These are phyloP conservation scores for Erinaceus europaeus DNA, from an alignment of 2,113 vertebrate species.

Conservation along the genomic window DNA sequence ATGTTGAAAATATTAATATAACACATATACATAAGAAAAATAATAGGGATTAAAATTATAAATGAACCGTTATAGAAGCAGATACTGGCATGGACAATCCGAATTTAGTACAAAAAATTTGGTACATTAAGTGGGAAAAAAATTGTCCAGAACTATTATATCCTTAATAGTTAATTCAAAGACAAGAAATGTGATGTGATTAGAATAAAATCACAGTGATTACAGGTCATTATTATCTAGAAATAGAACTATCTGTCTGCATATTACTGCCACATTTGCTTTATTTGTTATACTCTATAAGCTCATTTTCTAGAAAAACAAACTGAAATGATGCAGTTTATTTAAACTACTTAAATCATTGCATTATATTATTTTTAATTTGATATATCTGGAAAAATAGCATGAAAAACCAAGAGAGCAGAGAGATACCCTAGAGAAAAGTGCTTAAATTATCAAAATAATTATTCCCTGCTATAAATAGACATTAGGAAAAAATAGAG, in stretches of 20 bases:
- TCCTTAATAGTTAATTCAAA: not conserved
- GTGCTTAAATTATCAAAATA: not conserved
- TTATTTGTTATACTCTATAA: slow-evolving; percentile 67
- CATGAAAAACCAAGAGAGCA: not conserved
- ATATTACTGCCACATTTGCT: slow-evolving; percentile 64
- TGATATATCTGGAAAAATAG: not conserved
- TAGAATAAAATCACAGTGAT: not conserved
- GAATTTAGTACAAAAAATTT: not conserved
- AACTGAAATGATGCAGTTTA: slow-evolving; percentile 69
- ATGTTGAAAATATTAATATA: too few species aligned
- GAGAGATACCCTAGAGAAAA: not conserved
- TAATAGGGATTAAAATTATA: too few species aligned
- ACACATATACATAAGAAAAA: too few species aligned
- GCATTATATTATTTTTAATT: not conserved
- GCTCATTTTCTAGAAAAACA: slow-evolving; percentile 62
- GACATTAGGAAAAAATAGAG: not conserved
- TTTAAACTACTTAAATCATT: slow-evolving; percentile 55
- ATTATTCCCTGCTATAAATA: not conserved
- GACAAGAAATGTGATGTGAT: not conserved
- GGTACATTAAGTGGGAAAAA: not conserved
- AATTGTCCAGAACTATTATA: not conserved
- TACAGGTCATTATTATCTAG: slow-evolving; percentile 69
- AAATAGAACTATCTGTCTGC: slow-evolving; percentile 70
- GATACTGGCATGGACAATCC: not conserved
- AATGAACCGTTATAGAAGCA: too few species aligned